A percentile compares a stretch with the other conserved stretches of the same genome.
Evolutionary conservation across 2,113 vertebrate genomes (phyloP).

Genomic region (Todiramphus chloris): DNA sequence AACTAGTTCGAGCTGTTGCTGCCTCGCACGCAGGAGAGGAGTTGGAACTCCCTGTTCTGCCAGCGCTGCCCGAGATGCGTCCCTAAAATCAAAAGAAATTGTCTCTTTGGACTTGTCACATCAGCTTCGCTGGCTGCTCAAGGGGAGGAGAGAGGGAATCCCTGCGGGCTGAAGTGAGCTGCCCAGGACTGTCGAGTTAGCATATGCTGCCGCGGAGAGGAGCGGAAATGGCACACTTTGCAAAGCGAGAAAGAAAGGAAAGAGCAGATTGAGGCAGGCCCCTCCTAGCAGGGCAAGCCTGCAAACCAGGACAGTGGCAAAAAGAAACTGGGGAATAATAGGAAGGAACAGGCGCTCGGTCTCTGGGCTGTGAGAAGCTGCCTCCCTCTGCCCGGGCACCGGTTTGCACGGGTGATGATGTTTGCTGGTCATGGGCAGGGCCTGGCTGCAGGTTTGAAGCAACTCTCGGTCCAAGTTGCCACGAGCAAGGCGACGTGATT

Average conservation of each 20-base stretch:
- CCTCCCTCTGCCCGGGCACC: background rate
- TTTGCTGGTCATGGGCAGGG: background rate
- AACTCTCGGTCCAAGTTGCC: background rate
- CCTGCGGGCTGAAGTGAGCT: background rate
- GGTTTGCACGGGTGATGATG: accelerated
- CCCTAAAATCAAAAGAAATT: background rate
- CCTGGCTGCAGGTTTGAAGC: background rate
- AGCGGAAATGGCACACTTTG: background rate
- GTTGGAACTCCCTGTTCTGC: background rate
- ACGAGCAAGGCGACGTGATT: background rate
- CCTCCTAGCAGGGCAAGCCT: background rate
- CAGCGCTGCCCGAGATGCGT: background rate
- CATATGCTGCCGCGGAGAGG: background rate
- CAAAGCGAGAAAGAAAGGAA: background rate
- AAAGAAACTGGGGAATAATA: background rate
- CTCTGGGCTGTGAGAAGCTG: background rate
- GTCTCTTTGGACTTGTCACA: slow-evolving; percentile 5
- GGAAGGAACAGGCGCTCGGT: background rate
- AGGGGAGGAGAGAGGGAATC: background rate
- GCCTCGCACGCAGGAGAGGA: background rate
- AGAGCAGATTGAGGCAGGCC: accelerated
- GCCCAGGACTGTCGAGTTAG: background rate
- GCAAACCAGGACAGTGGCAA: accelerated
- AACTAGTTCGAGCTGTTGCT: background rate
- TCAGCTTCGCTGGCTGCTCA: background rate